Conservation (phyloP, 2,888 invertebrate genomes). For the Macrostomum cliftonense region DNA sequence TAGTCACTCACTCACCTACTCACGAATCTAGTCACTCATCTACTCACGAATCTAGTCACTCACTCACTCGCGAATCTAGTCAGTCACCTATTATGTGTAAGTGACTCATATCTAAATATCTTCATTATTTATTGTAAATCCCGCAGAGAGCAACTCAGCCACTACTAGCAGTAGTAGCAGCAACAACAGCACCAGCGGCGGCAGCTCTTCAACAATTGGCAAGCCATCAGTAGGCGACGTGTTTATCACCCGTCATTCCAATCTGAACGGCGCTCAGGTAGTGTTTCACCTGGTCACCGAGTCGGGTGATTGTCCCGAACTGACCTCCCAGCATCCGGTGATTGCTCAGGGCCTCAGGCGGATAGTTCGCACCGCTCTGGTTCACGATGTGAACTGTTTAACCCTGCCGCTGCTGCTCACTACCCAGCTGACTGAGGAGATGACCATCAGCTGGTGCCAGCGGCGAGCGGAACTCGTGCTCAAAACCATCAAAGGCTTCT, state of each 20-base stretch:
- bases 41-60: too few species aligned
- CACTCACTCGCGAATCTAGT: too few species aligned
- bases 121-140: too few species aligned
- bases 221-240: conserved; percentile 29
- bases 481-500: conserved; percentile 95
- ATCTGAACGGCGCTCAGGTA: conserved; percentile 76
- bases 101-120: too few species aligned
- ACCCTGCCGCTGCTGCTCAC: conserved; percentile 76
- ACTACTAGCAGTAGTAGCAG: too few species aligned
- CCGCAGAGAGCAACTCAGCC: too few species aligned
- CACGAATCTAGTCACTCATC: too few species aligned
- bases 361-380: conserved; percentile 41
- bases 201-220: conserved; percentile 5
- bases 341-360: conserved; percentile 71
- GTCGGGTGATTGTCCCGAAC: conserved; percentile 52
- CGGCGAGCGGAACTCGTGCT: conserved; percentile 85
- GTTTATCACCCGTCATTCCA: conserved; percentile 52
- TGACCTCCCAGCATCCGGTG: conserved; percentile 81
- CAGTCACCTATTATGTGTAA: too few species aligned
- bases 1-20: too few species aligned
- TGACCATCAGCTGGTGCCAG: conserved; percentile 88
- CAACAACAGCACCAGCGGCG: too few species aligned
- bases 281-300: conserved; percentile 85
- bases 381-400: conserved; percentile 73
- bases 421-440: conserved; percentile 69